Evolutionary conservation across 2,888 invertebrate species (phyloP).

Genomic region (Pristionchus arcanus): DNA sequence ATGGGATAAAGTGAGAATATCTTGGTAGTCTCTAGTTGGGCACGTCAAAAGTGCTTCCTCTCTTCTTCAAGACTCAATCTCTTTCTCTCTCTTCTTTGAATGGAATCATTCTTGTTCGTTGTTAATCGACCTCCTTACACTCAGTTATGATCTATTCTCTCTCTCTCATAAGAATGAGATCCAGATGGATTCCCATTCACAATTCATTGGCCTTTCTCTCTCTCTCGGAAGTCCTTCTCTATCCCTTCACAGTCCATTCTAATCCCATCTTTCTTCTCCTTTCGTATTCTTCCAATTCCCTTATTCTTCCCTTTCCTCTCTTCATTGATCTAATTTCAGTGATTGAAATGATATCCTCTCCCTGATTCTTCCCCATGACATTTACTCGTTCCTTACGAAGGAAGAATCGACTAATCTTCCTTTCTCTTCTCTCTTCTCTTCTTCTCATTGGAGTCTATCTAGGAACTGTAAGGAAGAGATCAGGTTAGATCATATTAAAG

Average conservation of each 20-base stretch:
- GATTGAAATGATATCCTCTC: not conserved
- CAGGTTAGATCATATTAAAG: not conserved
- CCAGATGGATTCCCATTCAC: not conserved
- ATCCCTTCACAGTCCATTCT: not conserved
- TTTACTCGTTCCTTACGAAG: not conserved
- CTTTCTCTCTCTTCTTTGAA: not conserved
- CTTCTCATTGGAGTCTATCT: not conserved
- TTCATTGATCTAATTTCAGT: not conserved
- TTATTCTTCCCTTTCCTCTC: not conserved
- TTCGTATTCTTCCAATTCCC: not conserved
- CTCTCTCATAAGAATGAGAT: conserved; percentile 1
- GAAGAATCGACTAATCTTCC: not conserved
- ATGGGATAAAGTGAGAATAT: not conserved
- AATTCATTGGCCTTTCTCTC: conserved; percentile 8
- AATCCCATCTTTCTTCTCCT: not conserved
- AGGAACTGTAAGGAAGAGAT: not conserved
- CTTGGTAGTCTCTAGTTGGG: not conserved
- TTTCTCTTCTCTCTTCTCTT: not conserved
- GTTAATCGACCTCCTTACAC: not conserved
- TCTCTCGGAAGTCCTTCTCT: conserved; percentile 41
- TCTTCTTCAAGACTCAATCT: not conserved
- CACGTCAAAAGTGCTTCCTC: not conserved
- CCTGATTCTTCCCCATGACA: not conserved
- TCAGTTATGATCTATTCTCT: not conserved
- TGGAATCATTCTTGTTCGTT: not conserved